Conservation (phyloP, 2,888 invertebrate species). For the Catonia carolina region DNA sequence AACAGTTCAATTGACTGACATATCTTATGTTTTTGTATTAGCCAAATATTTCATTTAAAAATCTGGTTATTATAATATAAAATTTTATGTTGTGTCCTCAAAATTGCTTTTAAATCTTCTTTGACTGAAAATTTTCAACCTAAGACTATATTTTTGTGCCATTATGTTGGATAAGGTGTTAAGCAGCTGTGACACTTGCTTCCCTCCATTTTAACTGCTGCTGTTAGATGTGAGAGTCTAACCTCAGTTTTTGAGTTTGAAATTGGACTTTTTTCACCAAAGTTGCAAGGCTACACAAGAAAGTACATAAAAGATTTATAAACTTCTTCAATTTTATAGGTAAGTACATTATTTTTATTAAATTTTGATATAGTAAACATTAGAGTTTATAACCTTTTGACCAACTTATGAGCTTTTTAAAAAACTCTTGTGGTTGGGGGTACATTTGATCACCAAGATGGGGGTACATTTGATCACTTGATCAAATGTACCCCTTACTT, state of each 20-base stretch:
- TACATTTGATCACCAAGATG: conserved; percentile 4
- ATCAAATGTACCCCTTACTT: conserved; percentile 5
- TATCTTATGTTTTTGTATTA: too few species aligned
- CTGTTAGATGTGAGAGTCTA: not conserved
- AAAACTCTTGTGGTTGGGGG: not conserved
- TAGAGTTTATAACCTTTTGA: not conserved
- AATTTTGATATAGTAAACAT: not conserved
- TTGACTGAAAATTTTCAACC: too few species aligned
- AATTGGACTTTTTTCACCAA: not conserved
- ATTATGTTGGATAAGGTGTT: not conserved
- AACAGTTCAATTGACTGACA: too few species aligned
- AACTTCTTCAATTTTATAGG: not conserved
- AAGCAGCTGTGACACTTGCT: not conserved
- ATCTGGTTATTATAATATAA: too few species aligned
- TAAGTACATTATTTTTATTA: not conserved
- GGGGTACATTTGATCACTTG: too few species aligned
- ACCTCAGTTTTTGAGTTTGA: not conserved
- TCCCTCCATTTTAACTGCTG: not conserved
- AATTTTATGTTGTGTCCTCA: too few species aligned
- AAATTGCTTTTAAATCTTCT: too few species aligned
- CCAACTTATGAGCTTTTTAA: not conserved
- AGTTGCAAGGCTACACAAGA: not conserved
- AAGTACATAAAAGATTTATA: not conserved
- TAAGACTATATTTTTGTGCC: not conserved
- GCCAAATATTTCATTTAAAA: too few species aligned